Evolutionary conservation across 2,113 vertebrate genomes (phyloP).

Genomic region (Tamias sibiricus): DNA sequence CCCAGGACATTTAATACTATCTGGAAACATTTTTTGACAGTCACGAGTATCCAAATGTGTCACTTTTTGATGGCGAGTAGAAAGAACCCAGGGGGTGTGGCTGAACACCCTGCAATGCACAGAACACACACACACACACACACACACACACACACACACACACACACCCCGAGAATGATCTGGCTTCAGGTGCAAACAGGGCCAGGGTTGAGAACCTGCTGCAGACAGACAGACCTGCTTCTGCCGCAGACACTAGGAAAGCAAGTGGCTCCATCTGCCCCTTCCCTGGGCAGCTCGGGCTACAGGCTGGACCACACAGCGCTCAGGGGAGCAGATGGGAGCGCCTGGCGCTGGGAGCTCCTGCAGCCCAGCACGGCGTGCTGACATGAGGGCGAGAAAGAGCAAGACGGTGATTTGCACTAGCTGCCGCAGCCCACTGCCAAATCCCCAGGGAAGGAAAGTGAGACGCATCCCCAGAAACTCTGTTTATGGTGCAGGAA

Average conservation of each 20-base stretch:
- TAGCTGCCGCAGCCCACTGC: neutral
- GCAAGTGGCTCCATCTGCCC: neutral
- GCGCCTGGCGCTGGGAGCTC: neutral
- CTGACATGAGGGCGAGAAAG: neutral
- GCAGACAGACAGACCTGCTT: neutral
- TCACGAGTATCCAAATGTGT: neutral
- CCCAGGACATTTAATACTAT: neutral
- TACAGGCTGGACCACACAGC: slow-evolving; percentile 60
- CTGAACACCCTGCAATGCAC: too few species aligned
- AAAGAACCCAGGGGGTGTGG: neutral
- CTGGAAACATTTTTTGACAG: neutral
- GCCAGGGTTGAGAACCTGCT: neutral
- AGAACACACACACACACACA: neutral
- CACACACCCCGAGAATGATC: neutral
- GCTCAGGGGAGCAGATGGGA: slow-evolving; percentile 59
- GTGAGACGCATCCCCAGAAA: slow-evolving; percentile 65
- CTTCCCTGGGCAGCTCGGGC: neutral
- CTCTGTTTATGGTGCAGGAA: slow-evolving; percentile 86
- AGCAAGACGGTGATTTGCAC: neutral
- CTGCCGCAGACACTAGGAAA: neutral
- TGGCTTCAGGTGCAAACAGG: accelerated
- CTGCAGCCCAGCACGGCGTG: neutral
- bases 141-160: too few species aligned
- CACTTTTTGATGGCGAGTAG: neutral
- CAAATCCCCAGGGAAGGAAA: slow-evolving; percentile 64